A percentile compares a stretch with the other conserved stretches of the same genome.
Conservation (phyloP, 2,888 invertebrate genomes). For the Nasonia oneida region DNA sequence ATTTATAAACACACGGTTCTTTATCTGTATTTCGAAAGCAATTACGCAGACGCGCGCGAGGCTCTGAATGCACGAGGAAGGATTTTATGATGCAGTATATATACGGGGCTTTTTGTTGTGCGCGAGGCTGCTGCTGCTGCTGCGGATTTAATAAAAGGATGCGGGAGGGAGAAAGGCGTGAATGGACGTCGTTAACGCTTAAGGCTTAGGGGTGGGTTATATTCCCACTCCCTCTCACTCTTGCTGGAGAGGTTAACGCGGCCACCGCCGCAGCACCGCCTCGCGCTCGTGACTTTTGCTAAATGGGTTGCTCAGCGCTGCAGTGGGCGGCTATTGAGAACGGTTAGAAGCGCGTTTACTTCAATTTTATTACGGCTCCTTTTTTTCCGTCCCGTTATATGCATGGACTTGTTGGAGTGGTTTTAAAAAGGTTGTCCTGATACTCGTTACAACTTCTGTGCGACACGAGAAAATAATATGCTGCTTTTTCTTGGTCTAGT, state of each 20-base stretch:
- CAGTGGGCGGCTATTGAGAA: neutral
- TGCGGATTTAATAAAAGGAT: constrained; percentile 11
- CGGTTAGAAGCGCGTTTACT: neutral
- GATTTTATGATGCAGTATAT: neutral
- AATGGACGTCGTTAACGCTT: constrained; percentile 12
- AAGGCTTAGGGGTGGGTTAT: constrained; percentile 4
- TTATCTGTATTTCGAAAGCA: constrained; percentile 8
- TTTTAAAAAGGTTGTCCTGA: neutral
- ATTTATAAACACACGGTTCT: constrained; percentile 2
- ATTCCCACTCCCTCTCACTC: neutral
- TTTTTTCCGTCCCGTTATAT: neutral
- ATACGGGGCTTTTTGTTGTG: neutral
- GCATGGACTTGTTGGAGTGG: neutral
- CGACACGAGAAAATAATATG: too few species aligned
- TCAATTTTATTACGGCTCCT: neutral
- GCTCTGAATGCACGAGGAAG: neutral
- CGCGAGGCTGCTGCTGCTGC: neutral
- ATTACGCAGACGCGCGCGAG: neutral
- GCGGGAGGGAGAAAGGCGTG: neutral
- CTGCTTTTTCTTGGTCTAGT: too few species aligned
- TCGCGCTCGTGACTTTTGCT: constrained; percentile 5
- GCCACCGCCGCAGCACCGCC: neutral
- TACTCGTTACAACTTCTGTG: too few species aligned
- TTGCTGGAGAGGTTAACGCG: constrained; percentile 13
- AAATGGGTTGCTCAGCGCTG: constrained; percentile 6